Conservation (phyloP, 1,140 invertebrate species). For the Nymphalis io region DNA sequence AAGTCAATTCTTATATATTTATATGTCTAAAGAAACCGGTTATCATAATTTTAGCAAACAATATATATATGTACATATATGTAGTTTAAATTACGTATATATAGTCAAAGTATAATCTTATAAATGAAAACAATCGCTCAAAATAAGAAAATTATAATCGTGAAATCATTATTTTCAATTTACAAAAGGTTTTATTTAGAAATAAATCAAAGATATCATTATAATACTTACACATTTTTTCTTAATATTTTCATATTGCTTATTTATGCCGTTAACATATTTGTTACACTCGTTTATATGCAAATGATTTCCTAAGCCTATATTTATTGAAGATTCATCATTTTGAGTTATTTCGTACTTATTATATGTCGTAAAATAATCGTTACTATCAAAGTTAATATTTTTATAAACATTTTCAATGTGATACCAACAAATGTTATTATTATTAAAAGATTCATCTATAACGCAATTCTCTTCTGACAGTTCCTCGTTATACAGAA, state of each 20-base stretch:
- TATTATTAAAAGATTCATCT: slow-evolving; percentile 11
- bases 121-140: no score
- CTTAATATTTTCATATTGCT: neutral
- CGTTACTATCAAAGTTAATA: slow-evolving; percentile 9
- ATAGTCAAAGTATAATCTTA: no score
- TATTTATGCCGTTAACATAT: neutral
- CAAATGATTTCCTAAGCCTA: neutral
- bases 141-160: no score
- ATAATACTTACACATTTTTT: neutral
- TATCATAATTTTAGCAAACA: no score
- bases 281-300: neutral
- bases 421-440: slow-evolving; percentile 38
- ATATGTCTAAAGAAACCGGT: no score
- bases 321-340: neutral
- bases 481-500: neutral
- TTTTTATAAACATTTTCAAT: slow-evolving; percentile 25
- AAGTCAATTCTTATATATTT: no score
- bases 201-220: neutral
- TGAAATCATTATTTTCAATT: neutral
- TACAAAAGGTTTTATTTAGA: neutral
- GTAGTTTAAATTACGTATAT: no score
- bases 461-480: neutral
- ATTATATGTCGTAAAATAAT: neutral
- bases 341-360: neutral
- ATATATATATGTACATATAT: no score